Evolutionary conservation across 2,113 vertebrate genomes (phyloP), one percentile per base, ranked within the genome.

Genomic region (Vimba vimba): DNA sequence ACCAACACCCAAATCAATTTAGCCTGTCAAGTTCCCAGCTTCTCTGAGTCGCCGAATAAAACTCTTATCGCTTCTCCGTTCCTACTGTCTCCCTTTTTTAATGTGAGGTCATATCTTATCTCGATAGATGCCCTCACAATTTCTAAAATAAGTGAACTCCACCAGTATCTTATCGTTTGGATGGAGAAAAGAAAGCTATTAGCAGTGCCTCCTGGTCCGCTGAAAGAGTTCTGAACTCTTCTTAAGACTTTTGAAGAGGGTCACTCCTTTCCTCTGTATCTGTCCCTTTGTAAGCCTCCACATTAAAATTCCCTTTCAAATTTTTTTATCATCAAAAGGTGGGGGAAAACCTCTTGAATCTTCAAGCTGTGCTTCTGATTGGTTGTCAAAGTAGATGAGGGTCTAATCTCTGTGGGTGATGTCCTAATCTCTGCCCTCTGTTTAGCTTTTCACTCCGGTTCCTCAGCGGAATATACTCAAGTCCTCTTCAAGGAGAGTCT

Each of bases 291-390:
- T 84, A 77, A 45, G 59, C 25, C 25, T 64, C 7, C 79, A 57
- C 30, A 50, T 84, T 86, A 82, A 87, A 82, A 87, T 87, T 87
- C 55, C 10, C 84, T 86, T 81, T 85, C 36, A 86, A 66, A 23
- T 43, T 82, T 81, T 27, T 84, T 30, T 69, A 85, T 80, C 71
- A 59, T 74, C n/a, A 59, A 55, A 86, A 84, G 73, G 55, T 64
- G 4, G 27, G 13, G 50, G 33, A 43, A 83, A 74, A 68, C 10
- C 13, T 50, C 45, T 23, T 1, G 45, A 39, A 85, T 77, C 73
- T 79, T 82, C 60, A 82, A 73, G 30, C 64, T 19, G 36, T 71
- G 45, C 60, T 62, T 84, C 33, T 73, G 85, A 79, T 79, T 83
- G 73, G 36, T 23, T 86, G 80, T 87, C 84, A 86, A 57, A 80